phyloP scores from a whole-genome alignment of 1,140 invertebrate species.

The Stenopsyche tienmushanensis region DNA sequence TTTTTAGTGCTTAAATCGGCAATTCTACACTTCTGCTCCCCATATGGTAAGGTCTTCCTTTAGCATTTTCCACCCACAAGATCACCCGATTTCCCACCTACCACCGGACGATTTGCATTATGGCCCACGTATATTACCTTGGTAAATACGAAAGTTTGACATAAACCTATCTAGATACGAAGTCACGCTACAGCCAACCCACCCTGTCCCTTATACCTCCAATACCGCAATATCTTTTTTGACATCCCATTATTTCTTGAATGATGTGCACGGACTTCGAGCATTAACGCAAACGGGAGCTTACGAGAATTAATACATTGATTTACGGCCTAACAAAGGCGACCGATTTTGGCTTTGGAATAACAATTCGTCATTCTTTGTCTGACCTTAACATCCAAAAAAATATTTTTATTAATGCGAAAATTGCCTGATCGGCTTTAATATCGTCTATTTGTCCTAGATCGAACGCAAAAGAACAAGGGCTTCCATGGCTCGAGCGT shows the following conservation, averaged over 20 bases:
- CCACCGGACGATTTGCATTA: slow-evolving; percentile 23
- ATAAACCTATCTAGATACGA: slow-evolving; percentile 20
- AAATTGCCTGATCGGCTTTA: no score
- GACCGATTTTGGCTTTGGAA: no score
- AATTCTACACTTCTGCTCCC: not conserved
- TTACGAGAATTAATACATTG: no score
- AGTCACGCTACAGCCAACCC: slow-evolving; percentile 17
- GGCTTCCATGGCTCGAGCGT: no score
- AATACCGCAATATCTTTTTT: slow-evolving; percentile 17
- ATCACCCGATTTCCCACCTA: not conserved
- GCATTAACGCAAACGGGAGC: slow-evolving; percentile 16
- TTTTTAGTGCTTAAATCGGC: no score
- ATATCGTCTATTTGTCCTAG: no score
- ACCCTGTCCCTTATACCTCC: not conserved
- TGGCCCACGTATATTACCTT: slow-evolving; percentile 25
- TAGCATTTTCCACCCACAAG: not conserved
- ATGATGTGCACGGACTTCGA: not conserved
- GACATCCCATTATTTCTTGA: slow-evolving; percentile 20
- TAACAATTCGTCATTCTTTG: no score
- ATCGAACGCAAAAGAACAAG: no score
- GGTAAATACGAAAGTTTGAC: slow-evolving; percentile 27
- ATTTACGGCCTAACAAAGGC: no score
- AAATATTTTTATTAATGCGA: no score
- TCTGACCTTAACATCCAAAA: no score
- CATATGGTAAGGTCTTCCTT: not conserved